Base-by-base conservation (phyloP, 1,140 invertebrate species). In the Lasioglossum albipes region DNA sequence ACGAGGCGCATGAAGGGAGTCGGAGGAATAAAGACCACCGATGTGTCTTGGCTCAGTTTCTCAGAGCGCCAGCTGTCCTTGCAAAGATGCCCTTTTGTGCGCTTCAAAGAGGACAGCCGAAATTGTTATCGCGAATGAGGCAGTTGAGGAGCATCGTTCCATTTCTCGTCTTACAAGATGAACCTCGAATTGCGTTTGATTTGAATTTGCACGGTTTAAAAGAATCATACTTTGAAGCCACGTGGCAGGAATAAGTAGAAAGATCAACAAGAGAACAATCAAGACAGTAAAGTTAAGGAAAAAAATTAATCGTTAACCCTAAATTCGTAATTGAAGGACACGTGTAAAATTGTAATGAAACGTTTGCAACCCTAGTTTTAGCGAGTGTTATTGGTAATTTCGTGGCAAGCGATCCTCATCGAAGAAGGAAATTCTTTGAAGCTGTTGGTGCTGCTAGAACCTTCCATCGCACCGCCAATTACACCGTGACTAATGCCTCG, bases 401-500 rank as follows among this genome's bases (percentile, higher is more conserved):
- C 5, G 36, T 5, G 36, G 36, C 36, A 36, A 36, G 36, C 57
- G 69, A 12, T 72, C 52, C 52, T 20, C 41, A 7, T 18, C n/a
- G 42, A 68, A 49, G 45, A 12, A 9, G 64, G 41, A 73, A 78
- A 87, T 82, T 82, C 70, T 79, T 76, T 64, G 75, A 68, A 27
- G 64, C 62, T 52, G 27, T 66, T 64, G 3, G 42, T 69, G 65
- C 64, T 62, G 61, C 16, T 69, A 75, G 61, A 57, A 78, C 67
- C 74, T 74, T 82, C 87, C 78, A 20, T 65, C 16, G 66, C 85
- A 73, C 85, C 88, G 88, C 86, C 89, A 89, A 89, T 91, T 92
- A 91, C 88, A 87, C 88, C 91, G 88, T 91, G 86, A 91, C 91
- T 91, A 91, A 91, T 91, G 89, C 84, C 81, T 79, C 73, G 71